A percentile compares a stretch with the other conserved stretches of the same genome.
Evolutionary conservation across 2,113 vertebrate genomes (phyloP).

Genomic region (Apodemus speciosus): DNA sequence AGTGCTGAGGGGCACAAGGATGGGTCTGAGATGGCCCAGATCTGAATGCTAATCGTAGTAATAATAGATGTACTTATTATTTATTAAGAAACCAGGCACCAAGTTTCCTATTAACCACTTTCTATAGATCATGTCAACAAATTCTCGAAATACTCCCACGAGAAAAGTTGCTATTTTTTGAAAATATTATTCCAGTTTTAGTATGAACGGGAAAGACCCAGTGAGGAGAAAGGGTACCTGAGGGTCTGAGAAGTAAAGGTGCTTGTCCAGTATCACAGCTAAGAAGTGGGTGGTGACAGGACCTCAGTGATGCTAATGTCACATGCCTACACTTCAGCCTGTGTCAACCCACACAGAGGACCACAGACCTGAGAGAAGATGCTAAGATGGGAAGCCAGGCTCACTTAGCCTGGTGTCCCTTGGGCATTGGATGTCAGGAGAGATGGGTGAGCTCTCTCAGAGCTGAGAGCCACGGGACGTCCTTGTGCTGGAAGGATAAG

Average conservation of each 20-base stretch:
- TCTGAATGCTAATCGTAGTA: background rate
- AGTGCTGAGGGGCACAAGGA: background rate
- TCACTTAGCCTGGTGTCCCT: background rate
- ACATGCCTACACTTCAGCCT: background rate
- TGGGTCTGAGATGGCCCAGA: background rate
- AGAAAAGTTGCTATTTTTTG: background rate
- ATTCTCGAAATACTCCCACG: background rate
- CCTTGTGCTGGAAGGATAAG: background rate
- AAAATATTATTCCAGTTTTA: background rate
- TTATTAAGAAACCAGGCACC: background rate
- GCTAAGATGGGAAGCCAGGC: constrained; percentile 16
- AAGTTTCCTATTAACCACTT: background rate
- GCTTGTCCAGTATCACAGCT: background rate
- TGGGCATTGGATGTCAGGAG: background rate
- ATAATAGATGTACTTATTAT: background rate
- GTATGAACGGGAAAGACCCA: background rate
- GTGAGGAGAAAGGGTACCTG: background rate
- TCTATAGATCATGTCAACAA: background rate
- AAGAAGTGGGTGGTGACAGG: background rate
- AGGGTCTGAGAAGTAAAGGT: constrained; percentile 3
- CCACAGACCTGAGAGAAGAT: background rate
- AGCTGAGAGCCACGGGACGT: background rate
- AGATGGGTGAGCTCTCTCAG: background rate
- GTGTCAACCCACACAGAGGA: background rate
- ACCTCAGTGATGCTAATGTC: background rate